Evolutionary conservation across 2,888 invertebrate species (phyloP).

Genomic region (Tetranychus piercei): DNA sequence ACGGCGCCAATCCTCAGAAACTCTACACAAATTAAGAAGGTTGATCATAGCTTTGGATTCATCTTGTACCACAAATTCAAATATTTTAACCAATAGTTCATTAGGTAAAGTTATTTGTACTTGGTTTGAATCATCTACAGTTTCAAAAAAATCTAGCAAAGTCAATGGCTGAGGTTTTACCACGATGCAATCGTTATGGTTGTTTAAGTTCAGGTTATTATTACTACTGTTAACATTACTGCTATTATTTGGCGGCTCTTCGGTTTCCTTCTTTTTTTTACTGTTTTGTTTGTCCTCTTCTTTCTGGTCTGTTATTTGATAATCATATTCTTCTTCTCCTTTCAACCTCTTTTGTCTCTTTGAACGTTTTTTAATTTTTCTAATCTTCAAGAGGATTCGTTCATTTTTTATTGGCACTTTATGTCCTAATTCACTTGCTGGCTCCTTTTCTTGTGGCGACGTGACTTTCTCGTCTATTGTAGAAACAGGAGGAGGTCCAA

Average conservation of each 20-base stretch:
- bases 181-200: background rate
- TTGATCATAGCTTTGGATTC: constrained; percentile 4
- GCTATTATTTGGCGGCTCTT: background rate
- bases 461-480: background rate
- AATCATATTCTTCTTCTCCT: background rate
- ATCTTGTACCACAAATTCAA: constrained; percentile 10
- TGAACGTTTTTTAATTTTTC: background rate
- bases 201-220: background rate
- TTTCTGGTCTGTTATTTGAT: background rate
- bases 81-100: background rate
- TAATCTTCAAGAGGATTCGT: background rate
- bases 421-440: background rate
- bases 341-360: no score
- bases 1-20: constrained; percentile 20
- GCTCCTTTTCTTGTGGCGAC: background rate
- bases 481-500: background rate
- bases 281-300: background rate
- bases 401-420: background rate
- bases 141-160: background rate
- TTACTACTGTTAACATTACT: background rate
- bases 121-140: background rate
- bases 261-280: background rate
- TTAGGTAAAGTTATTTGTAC: constrained; percentile 2
- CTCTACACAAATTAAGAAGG: constrained; percentile 15
- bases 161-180: background rate